Evolutionary conservation across 2,888 invertebrate species (phyloP).

Genomic region (Tenodera sinensis): DNA sequence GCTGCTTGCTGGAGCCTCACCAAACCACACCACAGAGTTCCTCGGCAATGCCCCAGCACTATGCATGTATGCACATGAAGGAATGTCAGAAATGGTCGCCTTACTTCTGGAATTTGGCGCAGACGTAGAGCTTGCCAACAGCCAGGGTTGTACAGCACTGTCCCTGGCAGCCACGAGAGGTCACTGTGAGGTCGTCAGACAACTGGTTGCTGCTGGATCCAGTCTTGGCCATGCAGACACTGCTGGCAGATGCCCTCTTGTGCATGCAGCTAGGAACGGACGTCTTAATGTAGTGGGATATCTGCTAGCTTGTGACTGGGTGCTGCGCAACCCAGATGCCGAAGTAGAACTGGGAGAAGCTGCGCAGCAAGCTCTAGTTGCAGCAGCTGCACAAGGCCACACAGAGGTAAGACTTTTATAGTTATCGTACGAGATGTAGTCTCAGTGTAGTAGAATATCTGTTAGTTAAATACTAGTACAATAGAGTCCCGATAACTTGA

Average conservation of each 20-base stretch:
- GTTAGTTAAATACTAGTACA: too few relatives aligned
- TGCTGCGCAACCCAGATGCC: slow-evolving; percentile 44
- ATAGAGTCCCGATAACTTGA: too few relatives aligned
- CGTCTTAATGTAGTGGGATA: slow-evolving; percentile 84
- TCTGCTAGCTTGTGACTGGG: slow-evolving; percentile 83
- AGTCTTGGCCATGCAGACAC: slow-evolving; percentile 76
- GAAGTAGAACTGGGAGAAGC: slow-evolving; percentile 72
- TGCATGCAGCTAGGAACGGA: slow-evolving; percentile 87
- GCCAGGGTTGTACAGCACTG: slow-evolving; percentile 83
- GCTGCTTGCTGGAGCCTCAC: slow-evolving; percentile 82
- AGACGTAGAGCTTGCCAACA: slow-evolving; percentile 79
- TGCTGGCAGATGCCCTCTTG: slow-evolving; percentile 78
- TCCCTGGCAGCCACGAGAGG: slow-evolving; percentile 84
- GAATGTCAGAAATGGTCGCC: slow-evolving; percentile 88
- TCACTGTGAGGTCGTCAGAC: slow-evolving; percentile 78
- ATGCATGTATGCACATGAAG: slow-evolving; percentile 86
- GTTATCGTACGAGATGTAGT: too few relatives aligned
- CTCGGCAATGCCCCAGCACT: slow-evolving; percentile 79
- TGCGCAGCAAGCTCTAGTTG: slow-evolving; percentile 82
- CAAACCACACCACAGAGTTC: slow-evolving; percentile 78
- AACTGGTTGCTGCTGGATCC: slow-evolving; percentile 63
- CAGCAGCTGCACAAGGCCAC: slow-evolving; percentile 84
- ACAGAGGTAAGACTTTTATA: slow-evolving; percentile 57
- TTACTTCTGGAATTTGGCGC: slow-evolving; percentile 89
- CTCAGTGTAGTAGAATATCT: neutral